Conservation (phyloP, 2,797 vertebrate species). For the Cygnus olor region DNA sequence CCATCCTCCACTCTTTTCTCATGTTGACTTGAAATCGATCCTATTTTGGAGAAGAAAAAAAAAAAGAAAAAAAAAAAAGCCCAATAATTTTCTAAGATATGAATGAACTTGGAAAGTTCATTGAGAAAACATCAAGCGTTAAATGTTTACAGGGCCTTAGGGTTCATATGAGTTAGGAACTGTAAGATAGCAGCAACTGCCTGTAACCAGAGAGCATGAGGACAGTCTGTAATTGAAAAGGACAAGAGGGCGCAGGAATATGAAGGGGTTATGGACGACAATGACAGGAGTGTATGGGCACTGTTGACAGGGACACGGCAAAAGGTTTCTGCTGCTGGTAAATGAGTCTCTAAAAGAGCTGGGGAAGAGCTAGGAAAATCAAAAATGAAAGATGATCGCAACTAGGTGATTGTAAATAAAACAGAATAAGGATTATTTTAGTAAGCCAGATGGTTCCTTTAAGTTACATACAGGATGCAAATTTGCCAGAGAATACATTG, state of each 20-base stretch:
- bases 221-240: background rate
- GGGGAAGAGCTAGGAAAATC: background rate
- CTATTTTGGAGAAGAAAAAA: background rate
- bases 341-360: background rate
- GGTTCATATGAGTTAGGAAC: background rate
- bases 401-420: background rate
- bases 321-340: background rate
- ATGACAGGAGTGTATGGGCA: background rate
- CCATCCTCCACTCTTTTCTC: background rate
- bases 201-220: background rate
- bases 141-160: background rate
- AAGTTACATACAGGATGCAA: background rate
- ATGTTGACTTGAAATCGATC: background rate
- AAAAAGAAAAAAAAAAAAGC: background rate
- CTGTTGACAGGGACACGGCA: background rate
- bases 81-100: background rate
- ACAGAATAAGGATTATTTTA: slow-evolving; percentile 4
- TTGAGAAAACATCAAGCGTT: background rate
- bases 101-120: background rate
- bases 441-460: slow-evolving; percentile 11
- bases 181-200: background rate
- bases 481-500: background rate
- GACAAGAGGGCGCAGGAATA: background rate
- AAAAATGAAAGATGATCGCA: background rate
- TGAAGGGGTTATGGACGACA: background rate